Percentiles rank a stretch among this genome's conserved stretches.
Conservation (phyloP, 2,113 vertebrate genomes). For the Protobothrops flavoviridis region DNA sequence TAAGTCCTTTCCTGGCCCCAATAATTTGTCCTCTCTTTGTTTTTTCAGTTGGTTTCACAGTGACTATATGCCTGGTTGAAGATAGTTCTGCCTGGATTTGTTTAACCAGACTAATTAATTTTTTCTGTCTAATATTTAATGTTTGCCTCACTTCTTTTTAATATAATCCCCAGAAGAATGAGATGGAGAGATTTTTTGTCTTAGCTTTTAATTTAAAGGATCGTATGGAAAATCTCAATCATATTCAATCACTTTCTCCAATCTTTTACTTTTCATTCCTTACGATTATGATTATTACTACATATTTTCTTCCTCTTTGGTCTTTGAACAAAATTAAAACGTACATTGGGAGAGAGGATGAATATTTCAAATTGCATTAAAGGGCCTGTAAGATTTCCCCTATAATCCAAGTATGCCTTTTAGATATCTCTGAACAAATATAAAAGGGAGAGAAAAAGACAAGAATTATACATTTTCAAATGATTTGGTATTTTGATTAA, state of each 20-base stretch:
- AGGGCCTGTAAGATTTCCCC: neutral
- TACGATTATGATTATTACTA: neutral
- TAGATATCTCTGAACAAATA: neutral
- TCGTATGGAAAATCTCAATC: neutral
- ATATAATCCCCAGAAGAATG: neutral
- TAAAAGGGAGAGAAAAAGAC: too few species aligned
- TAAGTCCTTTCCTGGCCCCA: neutral
- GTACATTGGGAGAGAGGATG: too few species aligned
- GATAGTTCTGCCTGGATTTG: neutral
- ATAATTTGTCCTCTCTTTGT: neutral
- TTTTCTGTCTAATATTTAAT: neutral
- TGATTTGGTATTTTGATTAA: neutral
- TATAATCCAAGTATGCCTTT: neutral
- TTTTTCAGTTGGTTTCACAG: too few species aligned
- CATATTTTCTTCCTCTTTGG: neutral
- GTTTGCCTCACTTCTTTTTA: neutral
- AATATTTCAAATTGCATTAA: neutral
- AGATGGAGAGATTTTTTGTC: neutral
- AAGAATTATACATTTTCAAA: neutral
- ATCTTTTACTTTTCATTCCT: neutral
- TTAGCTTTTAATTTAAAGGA: neutral
- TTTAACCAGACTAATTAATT: neutral
- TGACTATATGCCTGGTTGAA: neutral
- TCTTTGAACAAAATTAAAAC: neutral
- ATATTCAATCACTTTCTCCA: neutral